Evolutionary conservation across 2,888 invertebrate genomes (phyloP).

Genomic region (Lissocephala sabroskyi): DNA sequence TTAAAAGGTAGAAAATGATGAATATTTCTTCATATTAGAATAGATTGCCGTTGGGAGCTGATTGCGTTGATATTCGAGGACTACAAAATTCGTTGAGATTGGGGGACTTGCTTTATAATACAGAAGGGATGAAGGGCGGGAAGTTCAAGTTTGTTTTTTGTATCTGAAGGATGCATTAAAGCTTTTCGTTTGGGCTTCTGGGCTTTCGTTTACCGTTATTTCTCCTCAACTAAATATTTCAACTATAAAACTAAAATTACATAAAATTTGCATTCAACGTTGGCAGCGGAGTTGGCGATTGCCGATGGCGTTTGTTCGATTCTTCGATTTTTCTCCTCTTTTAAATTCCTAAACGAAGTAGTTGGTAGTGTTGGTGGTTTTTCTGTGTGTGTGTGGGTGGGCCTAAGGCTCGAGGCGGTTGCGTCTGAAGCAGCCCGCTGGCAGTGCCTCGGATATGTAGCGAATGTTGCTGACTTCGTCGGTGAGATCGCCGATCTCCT

Average conservation of each 20-base stretch:
- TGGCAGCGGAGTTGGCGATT: constrained; percentile 34
- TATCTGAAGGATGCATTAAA: constrained; percentile 41
- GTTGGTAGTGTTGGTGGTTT: constrained; percentile 38
- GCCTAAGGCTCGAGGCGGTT: constrained; percentile 79
- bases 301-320: constrained; percentile 17
- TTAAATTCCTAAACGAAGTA: constrained; percentile 54
- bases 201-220: constrained; percentile 17
- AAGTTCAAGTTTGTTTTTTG: no score
- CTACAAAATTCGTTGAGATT: no score
- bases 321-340: constrained; percentile 32
- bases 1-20: constrained; percentile 57
- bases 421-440: constrained; percentile 87
- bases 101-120: no score
- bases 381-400: constrained; percentile 6
- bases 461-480: constrained; percentile 88
- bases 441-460: constrained; percentile 85
- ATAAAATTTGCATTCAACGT: constrained; percentile 59
- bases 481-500: constrained; percentile 80
- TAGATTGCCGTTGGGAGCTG: constrained; percentile 22
- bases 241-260: constrained; percentile 58
- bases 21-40: constrained; percentile 39
- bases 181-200: constrained; percentile 34
- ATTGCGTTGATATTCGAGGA: constrained; percentile 22
- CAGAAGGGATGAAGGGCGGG: no score
- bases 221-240: constrained; percentile 50